A percentile compares a stretch with the other conserved stretches of the same genome.
Conservation (phyloP, 1,140 invertebrate genomes). For the Drosophila seguyi region DNA sequence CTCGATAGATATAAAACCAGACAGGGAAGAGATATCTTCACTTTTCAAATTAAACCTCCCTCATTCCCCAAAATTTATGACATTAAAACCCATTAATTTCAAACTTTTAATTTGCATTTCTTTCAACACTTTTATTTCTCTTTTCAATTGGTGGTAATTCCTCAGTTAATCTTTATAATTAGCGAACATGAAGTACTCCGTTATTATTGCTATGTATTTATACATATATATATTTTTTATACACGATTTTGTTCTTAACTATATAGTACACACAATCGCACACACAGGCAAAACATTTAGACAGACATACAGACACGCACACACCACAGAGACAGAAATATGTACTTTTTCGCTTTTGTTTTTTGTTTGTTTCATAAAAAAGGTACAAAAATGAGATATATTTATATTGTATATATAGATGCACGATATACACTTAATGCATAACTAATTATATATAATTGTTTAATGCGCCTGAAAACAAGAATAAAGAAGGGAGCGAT, state of each 20-base stretch:
- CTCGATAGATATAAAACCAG: too few relatives aligned
- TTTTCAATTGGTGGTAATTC: constrained; percentile 17
- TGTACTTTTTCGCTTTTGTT: constrained; percentile 3
- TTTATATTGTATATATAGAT: neutral
- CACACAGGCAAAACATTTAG: constrained; percentile 13
- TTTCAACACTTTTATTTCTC: constrained; percentile 5
- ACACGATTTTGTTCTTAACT: constrained; percentile 34
- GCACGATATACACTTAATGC: constrained; percentile 24
- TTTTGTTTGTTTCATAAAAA: constrained; percentile 27
- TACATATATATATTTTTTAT: constrained; percentile 2
- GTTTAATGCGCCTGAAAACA: constrained; percentile 29
- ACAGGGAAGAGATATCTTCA: neutral
- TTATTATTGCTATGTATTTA: constrained; percentile 17
- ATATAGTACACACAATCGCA: constrained; percentile 36
- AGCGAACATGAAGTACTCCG: constrained; percentile 24
- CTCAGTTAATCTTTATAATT: constrained; percentile 7
- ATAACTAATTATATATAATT: constrained; percentile 54
- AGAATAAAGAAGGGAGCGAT: constrained; percentile 12
- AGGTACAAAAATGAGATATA: constrained; percentile 36
- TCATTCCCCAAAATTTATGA: neutral
- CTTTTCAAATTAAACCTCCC: neutral
- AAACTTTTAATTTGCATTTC: neutral
- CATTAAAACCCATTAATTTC: neutral
- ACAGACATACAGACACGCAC: constrained; percentile 1
- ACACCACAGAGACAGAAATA: constrained; percentile 23